These are phyloP conservation scores for Plebejus anna DNA, from an alignment of 2,888 invertebrate species.

Conservation along the genomic window DNA sequence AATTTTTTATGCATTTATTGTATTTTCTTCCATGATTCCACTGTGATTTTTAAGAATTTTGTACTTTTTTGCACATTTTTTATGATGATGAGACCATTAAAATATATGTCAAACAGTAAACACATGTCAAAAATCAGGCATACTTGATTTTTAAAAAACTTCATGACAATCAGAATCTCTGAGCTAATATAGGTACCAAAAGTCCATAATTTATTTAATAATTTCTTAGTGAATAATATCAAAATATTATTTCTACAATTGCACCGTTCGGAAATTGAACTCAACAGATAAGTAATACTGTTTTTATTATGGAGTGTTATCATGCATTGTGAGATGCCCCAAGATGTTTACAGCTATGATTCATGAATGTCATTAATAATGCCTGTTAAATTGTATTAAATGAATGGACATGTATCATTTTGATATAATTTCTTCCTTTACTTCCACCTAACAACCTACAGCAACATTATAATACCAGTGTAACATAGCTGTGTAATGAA, in stretches of 20 bases:
- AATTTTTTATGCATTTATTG: constrained; percentile 66
- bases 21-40: constrained; percentile 34
- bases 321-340: constrained; percentile 47
- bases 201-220: not conserved
- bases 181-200: not conserved
- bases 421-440: not conserved
- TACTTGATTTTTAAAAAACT: constrained; percentile 36
- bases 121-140: constrained; percentile 48
- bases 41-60: constrained; percentile 26
- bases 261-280: constrained; percentile 42
- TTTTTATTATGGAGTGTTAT: constrained; percentile 60
- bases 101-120: constrained; percentile 27
- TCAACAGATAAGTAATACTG: constrained; percentile 46
- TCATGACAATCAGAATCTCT: constrained; percentile 12
- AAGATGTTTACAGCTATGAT: constrained; percentile 56
- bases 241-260: constrained; percentile 37
- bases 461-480: not conserved
- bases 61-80: constrained; percentile 28
- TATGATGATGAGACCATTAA: constrained; percentile 6
- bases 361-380: constrained; percentile 46
- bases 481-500: not conserved
- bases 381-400: constrained; percentile 34
- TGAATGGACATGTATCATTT: constrained; percentile 18
- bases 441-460: not conserved
- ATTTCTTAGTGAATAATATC: not conserved